Evolutionary conservation across 2,797 vertebrate species (phyloP).

Genomic region (Echeneis naucrates): DNA sequence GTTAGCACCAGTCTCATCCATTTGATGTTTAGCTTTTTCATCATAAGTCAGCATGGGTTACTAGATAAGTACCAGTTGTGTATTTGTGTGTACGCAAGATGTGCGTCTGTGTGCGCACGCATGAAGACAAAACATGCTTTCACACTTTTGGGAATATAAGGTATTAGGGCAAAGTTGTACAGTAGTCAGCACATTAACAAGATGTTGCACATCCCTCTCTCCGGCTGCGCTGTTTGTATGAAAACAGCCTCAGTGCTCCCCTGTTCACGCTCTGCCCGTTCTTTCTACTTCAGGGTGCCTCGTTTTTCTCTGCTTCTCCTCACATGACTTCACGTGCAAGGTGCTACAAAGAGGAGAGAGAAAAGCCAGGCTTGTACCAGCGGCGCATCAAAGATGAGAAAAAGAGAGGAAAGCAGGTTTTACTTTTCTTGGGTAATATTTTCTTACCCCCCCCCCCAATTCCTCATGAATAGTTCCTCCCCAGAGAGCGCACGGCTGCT

Average conservation of each 20-base stretch:
- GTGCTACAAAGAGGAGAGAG: slow-evolving; percentile 53
- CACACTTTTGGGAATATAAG: slow-evolving; percentile 54
- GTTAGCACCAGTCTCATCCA: slow-evolving; percentile 33
- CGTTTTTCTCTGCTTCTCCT: slow-evolving; percentile 48
- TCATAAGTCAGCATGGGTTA: slow-evolving; percentile 46
- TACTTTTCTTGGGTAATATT: slow-evolving; percentile 37
- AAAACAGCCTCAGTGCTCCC: slow-evolving; percentile 54
- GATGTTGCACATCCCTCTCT: slow-evolving; percentile 61
- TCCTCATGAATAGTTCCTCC: slow-evolving; percentile 47
- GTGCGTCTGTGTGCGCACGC: not conserved
- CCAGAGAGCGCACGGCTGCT: slow-evolving; percentile 55
- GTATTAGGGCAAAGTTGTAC: slow-evolving; percentile 61
- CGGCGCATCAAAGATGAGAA: slow-evolving; percentile 61
- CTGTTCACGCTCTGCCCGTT: slow-evolving; percentile 42
- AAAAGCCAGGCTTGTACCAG: slow-evolving; percentile 55
- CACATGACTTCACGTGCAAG: slow-evolving; percentile 60
- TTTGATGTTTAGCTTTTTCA: slow-evolving; percentile 41
- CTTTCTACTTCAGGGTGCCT: slow-evolving; percentile 62
- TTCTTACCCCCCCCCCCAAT: slow-evolving; percentile 25
- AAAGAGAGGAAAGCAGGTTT: slow-evolving; percentile 58
- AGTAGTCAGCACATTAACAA: slow-evolving; percentile 68
- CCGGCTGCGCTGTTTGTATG: slow-evolving; percentile 59
- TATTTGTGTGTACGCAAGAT: slow-evolving; percentile 32
- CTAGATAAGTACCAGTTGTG: slow-evolving; percentile 18
- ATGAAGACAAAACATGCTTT: slow-evolving; percentile 18